phyloP scores from a whole-genome alignment of 1,140 invertebrate genomes.

The Galleria mellonella region DNA sequence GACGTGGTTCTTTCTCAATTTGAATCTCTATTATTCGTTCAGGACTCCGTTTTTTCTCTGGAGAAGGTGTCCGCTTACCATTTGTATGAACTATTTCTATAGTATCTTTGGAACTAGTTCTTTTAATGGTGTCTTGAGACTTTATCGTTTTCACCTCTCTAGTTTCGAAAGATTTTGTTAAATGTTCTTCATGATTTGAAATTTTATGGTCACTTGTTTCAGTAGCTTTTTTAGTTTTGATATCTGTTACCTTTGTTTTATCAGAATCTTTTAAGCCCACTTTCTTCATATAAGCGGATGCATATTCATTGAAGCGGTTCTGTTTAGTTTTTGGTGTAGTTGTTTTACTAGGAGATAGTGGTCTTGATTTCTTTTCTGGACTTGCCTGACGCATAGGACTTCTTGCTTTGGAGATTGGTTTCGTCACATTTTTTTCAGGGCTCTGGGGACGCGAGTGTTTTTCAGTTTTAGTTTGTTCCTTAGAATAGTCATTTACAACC shows the following conservation, averaged over 20 bases:
- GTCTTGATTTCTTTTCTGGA: constrained; percentile 49
- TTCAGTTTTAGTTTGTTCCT: constrained; percentile 23
- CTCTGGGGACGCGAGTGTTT: constrained; percentile 31
- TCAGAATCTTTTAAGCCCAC: constrained; percentile 50
- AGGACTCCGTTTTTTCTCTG: constrained; percentile 32
- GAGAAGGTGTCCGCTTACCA: constrained; percentile 50
- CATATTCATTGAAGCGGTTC: constrained; percentile 65
- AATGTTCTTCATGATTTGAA: constrained; percentile 11
- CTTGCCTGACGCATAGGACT: constrained; percentile 39
- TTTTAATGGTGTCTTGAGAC: constrained; percentile 27
- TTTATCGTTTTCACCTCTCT: constrained; percentile 21
- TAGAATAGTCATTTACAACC: constrained; percentile 33
- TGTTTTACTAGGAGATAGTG: constrained; percentile 43
- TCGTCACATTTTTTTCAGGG: constrained; percentile 36
- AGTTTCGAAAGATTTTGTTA: constrained; percentile 13
- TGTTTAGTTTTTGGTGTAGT: constrained; percentile 41
- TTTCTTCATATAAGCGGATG: constrained; percentile 70
- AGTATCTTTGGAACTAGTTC: constrained; percentile 37
- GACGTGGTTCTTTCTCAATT: constrained; percentile 21
- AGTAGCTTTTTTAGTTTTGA: constrained; percentile 28
- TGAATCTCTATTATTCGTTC: constrained; percentile 12
- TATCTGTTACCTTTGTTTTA: constrained; percentile 29
- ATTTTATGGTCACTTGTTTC: constrained; percentile 21
- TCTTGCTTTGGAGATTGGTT: constrained; percentile 23
- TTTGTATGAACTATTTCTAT: constrained; percentile 40